Evolutionary conservation across 2,113 vertebrate species (phyloP), one percentile per base, ranked within the genome.

Genomic region (Elaphurus davidianus): DNA sequence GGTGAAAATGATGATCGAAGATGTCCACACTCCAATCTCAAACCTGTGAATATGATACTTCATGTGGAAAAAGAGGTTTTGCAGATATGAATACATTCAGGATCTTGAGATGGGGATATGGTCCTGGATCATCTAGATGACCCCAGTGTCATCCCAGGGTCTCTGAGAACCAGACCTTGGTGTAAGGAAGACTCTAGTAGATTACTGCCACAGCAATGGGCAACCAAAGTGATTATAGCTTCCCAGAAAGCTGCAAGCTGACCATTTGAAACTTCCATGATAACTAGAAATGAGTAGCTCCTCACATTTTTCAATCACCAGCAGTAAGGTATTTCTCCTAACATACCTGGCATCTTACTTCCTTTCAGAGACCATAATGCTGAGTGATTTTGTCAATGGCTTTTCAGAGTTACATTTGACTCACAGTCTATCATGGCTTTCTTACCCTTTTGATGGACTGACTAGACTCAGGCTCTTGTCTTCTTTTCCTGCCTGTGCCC

Each of bases 331-430:
- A 13, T 96, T 98, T 98, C 87, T 97, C 93, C 84, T 92, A 82
- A 94, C n/a, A 95, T 97, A 92, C 17, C 52, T 71, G 62, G 83
- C 19, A 91, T 82, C 43, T 92, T 97, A 82, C 93, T 95, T 97
- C 94, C 89, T 97, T 98, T 96, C 95, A 93, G 92, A 95, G 94
- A 85, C 88, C 76, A 98, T 96, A 83, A 55, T 92, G 91, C 64
- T 92, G 89, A 98, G 83, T 97, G 93, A 97, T 97, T 98, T 95
- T 92, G 84, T 93, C 96, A 89, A 87, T 96, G 87, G 55, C 57
- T 97, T 97, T 96, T 88, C 81, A 91, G 33, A 83, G 82, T 54
- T 90, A 16, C 50, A 71, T 60, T 64, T 36, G 19, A 74, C 15
- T 90, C 12, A 16, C 23, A 92, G 23, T 59, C 45, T 83, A 10